Evolutionary conservation across 2,888 invertebrate species (phyloP).

Genomic region (Pollenia griseotomentosa): DNA sequence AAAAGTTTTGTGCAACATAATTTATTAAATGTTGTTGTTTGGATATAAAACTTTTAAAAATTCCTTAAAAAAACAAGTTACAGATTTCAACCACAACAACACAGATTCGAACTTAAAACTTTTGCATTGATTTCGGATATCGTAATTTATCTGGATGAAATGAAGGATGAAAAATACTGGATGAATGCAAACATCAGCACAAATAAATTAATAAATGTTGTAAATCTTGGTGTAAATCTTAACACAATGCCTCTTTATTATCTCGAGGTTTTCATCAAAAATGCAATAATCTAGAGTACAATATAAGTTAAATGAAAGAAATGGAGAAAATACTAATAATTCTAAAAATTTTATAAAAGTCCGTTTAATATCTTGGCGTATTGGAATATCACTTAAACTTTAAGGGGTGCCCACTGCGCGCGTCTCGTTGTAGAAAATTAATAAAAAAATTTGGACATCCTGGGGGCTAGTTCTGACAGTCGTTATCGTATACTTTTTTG

Average conservation of each 20-base stretch:
- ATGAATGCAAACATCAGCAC: neutral
- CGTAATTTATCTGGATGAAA: neutral
- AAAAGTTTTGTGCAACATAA: constrained; percentile 50
- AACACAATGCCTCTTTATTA: no score
- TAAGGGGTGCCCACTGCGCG: no score
- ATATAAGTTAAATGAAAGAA: no score
- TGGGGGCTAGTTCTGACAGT: no score
- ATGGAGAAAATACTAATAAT: no score
- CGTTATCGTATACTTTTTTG: no score
- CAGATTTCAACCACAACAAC: neutral
- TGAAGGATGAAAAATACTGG: neutral
- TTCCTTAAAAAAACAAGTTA: constrained; percentile 19
- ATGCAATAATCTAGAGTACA: no score
- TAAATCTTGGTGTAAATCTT: no score
- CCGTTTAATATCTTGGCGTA: neutral
- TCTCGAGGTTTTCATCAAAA: no score
- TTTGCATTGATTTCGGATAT: neutral
- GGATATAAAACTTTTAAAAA: constrained; percentile 5
- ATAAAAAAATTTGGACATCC: no score
- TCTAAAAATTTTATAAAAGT: no score
- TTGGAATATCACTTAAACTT: neutral
- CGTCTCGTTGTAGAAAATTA: neutral
- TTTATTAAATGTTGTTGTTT: constrained; percentile 45
- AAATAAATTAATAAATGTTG: constrained; percentile 27
- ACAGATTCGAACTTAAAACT: neutral